Evolutionary conservation across 1,140 invertebrate species (phyloP).

Genomic region (Amphibalanus amphitrite): DNA sequence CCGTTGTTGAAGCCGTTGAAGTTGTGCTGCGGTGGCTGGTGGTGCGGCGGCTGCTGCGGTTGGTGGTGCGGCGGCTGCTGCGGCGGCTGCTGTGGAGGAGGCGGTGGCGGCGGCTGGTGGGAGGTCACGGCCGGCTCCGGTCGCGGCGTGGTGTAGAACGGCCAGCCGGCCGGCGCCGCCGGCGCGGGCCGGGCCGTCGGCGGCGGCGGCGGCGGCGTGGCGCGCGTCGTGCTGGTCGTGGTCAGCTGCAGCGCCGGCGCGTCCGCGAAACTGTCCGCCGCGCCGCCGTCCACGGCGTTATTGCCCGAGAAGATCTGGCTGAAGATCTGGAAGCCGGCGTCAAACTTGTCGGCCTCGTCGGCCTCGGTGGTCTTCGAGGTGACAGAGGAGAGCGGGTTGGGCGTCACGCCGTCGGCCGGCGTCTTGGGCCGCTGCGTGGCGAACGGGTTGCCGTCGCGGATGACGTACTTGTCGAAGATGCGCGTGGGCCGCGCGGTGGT

Average conservation of each 20-base stretch:
- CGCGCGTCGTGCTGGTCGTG: background rate
- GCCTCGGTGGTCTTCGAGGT: background rate
- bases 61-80: no score
- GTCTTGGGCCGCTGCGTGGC: background rate
- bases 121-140: background rate
- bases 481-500: background rate
- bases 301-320: background rate
- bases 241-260: no score
- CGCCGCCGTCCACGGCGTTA: background rate
- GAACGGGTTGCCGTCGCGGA: background rate
- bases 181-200: background rate
- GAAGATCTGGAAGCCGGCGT: background rate
- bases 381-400: background rate
- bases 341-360: background rate
- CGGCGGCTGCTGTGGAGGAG: no score
- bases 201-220: no score
- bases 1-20: background rate
- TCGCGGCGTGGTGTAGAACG: background rate
- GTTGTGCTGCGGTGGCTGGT: no score
- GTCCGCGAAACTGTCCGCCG: background rate
- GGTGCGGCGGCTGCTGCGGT: no score
- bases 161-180: background rate
- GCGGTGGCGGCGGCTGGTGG: no score
- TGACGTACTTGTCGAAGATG: background rate
- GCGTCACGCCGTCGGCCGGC: background rate